phyloP scores from a whole-genome alignment of 2,888 invertebrate genomes.

The Callosobruchus maculatus region DNA sequence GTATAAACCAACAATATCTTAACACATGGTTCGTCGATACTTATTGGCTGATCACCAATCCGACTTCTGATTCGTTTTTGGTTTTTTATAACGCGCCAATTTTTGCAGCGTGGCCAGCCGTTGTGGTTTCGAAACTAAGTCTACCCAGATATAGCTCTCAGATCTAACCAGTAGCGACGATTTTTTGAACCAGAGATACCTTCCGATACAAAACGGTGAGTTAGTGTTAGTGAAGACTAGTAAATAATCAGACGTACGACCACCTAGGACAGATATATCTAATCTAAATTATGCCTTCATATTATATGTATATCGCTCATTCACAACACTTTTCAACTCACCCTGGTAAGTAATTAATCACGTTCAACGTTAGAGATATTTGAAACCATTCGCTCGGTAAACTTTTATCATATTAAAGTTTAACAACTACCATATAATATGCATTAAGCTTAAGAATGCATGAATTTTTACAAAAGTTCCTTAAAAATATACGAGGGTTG shows the following conservation, averaged over 20 bases:
- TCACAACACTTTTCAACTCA: background rate
- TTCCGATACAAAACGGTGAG: background rate
- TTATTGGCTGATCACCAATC: background rate
- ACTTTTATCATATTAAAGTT: no score
- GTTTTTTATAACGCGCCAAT: background rate
- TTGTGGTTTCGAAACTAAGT: background rate
- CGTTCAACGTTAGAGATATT: no score
- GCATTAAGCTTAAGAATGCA: no score
- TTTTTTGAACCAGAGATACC: background rate
- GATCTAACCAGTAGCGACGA: background rate
- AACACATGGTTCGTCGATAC: background rate
- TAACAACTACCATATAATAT: no score
- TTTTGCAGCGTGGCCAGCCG: background rate
- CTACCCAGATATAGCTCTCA: background rate
- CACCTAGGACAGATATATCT: background rate
- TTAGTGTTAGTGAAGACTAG: background rate
- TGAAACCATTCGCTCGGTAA: no score
- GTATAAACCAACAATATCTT: background rate
- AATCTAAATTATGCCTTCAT: background rate
- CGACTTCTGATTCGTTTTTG: background rate
- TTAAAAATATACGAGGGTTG: no score
- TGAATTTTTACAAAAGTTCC: no score
- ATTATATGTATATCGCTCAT: background rate
- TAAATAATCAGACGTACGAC: background rate
- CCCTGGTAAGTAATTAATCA: background rate